phyloP scores from a whole-genome alignment of 2,888 invertebrate genomes.

The Pristionchus maxplancki region DNA sequence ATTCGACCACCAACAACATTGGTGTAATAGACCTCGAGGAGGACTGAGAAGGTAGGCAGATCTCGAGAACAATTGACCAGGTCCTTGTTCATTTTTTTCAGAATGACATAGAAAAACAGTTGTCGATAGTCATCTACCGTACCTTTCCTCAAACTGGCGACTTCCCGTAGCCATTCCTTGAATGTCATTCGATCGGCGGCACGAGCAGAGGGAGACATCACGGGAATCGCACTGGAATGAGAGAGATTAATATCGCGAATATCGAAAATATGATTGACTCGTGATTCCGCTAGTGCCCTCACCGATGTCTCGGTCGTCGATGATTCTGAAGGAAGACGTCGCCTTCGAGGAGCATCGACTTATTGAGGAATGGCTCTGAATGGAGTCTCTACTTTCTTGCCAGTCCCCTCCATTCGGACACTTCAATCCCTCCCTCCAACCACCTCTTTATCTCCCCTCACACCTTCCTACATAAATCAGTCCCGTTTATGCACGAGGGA shows the following conservation, averaged over 20 bases:
- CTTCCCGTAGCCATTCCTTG: constrained; percentile 75
- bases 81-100: neutral
- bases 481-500: constrained; percentile 47
- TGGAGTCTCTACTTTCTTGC: neutral
- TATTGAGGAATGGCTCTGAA: constrained; percentile 70
- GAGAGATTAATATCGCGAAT: neutral
- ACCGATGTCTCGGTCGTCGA: constrained; percentile 65
- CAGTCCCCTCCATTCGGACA: neutral
- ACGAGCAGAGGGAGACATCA: constrained; percentile 58
- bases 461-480: constrained; percentile 50
- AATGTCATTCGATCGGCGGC: constrained; percentile 73
- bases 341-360: constrained; percentile 71
- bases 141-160: constrained; percentile 74
- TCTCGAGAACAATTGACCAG: neutral
- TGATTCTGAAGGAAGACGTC: constrained; percentile 68
- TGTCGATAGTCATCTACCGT: neutral
- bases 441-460: constrained; percentile 35
- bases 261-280: neutral
- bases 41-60: neutral
- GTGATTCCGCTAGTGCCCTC: neutral
- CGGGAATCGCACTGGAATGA: constrained; percentile 61
- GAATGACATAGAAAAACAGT: neutral
- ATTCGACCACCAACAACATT: constrained; percentile 4
- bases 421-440: neutral
- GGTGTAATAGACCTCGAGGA: neutral